These are phyloP conservation scores for Prosapia bicincta DNA, from an alignment of 2,888 invertebrate species.

Conservation along the genomic window DNA sequence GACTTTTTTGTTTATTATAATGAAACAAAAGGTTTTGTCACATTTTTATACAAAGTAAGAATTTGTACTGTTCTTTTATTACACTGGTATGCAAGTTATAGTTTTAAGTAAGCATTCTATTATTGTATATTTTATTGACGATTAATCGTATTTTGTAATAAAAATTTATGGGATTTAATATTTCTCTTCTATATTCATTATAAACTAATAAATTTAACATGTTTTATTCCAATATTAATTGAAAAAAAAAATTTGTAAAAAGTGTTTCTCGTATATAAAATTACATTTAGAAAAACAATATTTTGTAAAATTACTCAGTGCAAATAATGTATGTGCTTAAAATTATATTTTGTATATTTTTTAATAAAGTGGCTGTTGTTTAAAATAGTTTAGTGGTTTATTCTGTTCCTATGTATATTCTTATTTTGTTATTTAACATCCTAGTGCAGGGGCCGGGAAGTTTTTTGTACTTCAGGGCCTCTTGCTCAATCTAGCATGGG, in stretches of 20 bases:
- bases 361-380: background rate
- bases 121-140: background rate
- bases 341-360: conserved; percentile 1
- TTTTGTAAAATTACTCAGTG: background rate
- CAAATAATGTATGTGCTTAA: background rate
- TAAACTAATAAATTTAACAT: no score
- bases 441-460: no score
- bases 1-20: background rate
- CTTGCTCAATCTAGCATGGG: no score
- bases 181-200: no score
- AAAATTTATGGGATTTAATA: no score
- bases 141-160: no score
- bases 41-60: background rate
- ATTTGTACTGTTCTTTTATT: background rate
- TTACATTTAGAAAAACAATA: background rate
- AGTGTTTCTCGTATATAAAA: background rate
- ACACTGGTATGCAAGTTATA: background rate
- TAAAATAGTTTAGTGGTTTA: no score
- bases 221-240: background rate
- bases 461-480: no score
- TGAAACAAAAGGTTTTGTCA: background rate
- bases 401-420: no score
- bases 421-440: no score
- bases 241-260: background rate
- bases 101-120: background rate